phyloP scores from a whole-genome alignment of 2,888 invertebrate species.

The Pristionchus arcanus region DNA sequence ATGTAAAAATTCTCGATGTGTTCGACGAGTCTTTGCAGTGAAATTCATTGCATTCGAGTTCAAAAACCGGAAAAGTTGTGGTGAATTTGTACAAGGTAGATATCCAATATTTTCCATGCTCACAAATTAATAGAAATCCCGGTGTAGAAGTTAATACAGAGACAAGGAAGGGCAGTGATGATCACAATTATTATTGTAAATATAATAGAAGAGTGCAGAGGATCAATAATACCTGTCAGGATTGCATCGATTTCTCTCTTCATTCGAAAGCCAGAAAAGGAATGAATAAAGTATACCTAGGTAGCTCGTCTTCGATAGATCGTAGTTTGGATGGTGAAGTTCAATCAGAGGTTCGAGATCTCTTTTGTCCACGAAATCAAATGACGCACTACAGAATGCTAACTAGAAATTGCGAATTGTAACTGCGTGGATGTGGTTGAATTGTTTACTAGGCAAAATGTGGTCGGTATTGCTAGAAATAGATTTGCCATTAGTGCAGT shows the following conservation, averaged over 20 bases:
- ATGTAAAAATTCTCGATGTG: conserved; percentile 8
- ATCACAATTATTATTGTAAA: not conserved
- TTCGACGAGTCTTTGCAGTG: not conserved
- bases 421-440: too few relatives aligned
- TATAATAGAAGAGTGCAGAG: conserved; percentile 12
- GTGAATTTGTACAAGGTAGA: not conserved
- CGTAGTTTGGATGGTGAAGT: not conserved
- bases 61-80: not conserved
- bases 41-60: not conserved
- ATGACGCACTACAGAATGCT: conserved; percentile 3
- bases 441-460: not conserved
- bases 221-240: not conserved
- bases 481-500: not conserved
- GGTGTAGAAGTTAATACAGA: not conserved
- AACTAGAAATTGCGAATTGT: not conserved
- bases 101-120: not conserved
- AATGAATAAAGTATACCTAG: not conserved
- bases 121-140: not conserved
- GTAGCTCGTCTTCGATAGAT: not conserved
- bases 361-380: not conserved
- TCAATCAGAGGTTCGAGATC: not conserved
- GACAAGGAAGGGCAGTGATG: not conserved
- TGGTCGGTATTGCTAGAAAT: not conserved
- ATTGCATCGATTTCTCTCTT: not conserved
- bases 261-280: too few relatives aligned